Base-by-base conservation (phyloP, 2,797 vertebrate genomes). In the Rhabdomys pumilio region DNA sequence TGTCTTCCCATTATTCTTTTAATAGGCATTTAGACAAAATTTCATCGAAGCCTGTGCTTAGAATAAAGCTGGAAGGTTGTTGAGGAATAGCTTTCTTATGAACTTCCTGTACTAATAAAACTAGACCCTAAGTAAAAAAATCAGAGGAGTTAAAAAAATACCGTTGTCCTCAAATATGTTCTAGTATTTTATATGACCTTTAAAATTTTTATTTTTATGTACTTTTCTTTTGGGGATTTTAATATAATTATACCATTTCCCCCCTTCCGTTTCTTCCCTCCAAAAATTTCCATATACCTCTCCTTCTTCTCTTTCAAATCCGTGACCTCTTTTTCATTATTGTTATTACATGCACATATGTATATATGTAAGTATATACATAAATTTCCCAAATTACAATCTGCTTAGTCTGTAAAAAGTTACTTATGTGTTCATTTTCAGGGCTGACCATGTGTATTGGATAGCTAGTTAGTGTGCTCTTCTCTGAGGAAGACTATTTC, bases 1-100 rank as follows among this genome's bases (percentile, higher is more conserved):
- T 90, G 90, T 98, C 96, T 98, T 97, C 82, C 82, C 47, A 59
- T 97, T 98, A 95, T 97, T 98, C 85, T 97, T 97, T 97, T 97
- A 98, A 96, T 92, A 96, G 91, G 92, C 65, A 89, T 92, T 97
- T 79, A 83, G 90, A 89, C 69, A 96, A 96, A 98, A 97, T 94
- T 98, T 97, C 95, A 20, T 93, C 94, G 97, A 93, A 61, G 81
- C 20, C 72, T 96, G 89, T 90, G 95, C 72, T 96, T 97, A 61
- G 0, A 31, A 72, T 94, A 90, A 92, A 96, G 77, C 97, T 93
- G 29, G 95, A 97, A 95, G 94, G 79, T 93, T 97, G 55, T 47
- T 83, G 75, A 95, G 87, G 79, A 88, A 97, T 94, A 92, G 85
- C 69, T 95, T 89, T 94, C 92, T 94, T 82, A 92, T 75, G 84